Evolutionary conservation across 2,888 invertebrate species (phyloP), one percentile per base, ranked within the genome.

Genomic region (Hofmannophila pseudospretella): DNA sequence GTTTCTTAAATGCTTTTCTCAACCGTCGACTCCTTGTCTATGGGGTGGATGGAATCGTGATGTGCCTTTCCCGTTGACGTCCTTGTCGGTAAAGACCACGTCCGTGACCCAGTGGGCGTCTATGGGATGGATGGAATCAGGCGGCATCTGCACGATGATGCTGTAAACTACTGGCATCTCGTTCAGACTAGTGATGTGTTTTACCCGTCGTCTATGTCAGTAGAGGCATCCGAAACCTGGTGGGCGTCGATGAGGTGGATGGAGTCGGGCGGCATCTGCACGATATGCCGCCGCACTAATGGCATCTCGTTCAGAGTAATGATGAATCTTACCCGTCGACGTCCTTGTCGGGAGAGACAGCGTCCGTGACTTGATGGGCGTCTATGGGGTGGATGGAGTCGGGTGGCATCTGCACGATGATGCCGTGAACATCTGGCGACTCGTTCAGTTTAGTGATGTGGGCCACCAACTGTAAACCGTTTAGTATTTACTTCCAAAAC

Each of bases 1-100:
- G n/a, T n/a, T n/a, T n/a, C n/a, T n/a, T n/a, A n/a, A n/a, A n/a
- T n/a, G n/a, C n/a, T n/a, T n/a, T n/a, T n/a, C n/a, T n/a, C n/a
- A n/a, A n/a, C n/a, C n/a, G n/a, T n/a, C n/a, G n/a, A n/a, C n/a
- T n/a, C n/a, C n/a, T n/a, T n/a, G n/a, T n/a, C n/a, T n/a, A n/a
- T n/a, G n/a, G n/a, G n/a, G n/a, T n/a, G n/a, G n/a, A n/a, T n/a
- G n/a, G n/a, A n/a, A n/a, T n/a, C n/a, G n/a, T n/a, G n/a, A n/a
- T n/a, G n/a, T n/a, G n/a, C n/a, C n/a, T n/a, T 88, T 96, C 96
- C 97, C 98, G 77, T 98, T 98, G 10, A 98, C 97, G 88, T 98
- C 98, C 82, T 99, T 99, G 30, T 90, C 90, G 0, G 97, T 94
- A 0, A 91, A 90, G 3, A 99, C 97, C 3, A 93, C 85, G 66